phyloP scores from a whole-genome alignment of 2,113 vertebrate species.

The Ptilonorhynchus violaceus region DNA sequence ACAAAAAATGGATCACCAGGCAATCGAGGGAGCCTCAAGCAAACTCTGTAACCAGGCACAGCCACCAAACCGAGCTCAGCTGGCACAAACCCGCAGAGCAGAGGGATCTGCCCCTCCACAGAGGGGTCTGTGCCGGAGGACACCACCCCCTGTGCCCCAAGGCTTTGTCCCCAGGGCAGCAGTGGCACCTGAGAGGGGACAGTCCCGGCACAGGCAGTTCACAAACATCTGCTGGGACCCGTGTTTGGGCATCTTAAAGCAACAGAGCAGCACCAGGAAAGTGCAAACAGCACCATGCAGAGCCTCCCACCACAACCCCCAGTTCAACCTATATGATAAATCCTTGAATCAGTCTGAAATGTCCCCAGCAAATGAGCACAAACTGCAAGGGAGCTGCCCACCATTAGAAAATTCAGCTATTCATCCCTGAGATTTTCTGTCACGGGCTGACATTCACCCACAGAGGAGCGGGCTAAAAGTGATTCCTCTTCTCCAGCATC shows the following conservation, averaged over 20 bases:
- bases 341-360: neutral
- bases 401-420: neutral
- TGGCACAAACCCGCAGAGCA: neutral
- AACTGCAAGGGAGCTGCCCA: neutral
- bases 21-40: neutral
- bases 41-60: neutral
- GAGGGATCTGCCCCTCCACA: too few species aligned
- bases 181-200: neutral
- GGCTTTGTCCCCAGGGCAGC: neutral
- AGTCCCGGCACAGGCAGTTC: rapidly evolving
- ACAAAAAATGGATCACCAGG: neutral
- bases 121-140: neutral
- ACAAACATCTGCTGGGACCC: neutral
- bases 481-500: neutral
- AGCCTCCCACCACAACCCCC: neutral
- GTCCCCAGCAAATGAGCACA: neutral
- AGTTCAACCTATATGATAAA: neutral
- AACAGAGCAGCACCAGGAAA: neutral
- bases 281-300: neutral
- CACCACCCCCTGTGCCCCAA: neutral
- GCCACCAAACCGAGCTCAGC: neutral
- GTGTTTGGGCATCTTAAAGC: neutral
- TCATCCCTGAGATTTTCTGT: neutral
- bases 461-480: neutral
- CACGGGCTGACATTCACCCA: neutral